Evolutionary conservation across 2,888 invertebrate species (phyloP).

Genomic region (Alviniconcha strummeri): DNA sequence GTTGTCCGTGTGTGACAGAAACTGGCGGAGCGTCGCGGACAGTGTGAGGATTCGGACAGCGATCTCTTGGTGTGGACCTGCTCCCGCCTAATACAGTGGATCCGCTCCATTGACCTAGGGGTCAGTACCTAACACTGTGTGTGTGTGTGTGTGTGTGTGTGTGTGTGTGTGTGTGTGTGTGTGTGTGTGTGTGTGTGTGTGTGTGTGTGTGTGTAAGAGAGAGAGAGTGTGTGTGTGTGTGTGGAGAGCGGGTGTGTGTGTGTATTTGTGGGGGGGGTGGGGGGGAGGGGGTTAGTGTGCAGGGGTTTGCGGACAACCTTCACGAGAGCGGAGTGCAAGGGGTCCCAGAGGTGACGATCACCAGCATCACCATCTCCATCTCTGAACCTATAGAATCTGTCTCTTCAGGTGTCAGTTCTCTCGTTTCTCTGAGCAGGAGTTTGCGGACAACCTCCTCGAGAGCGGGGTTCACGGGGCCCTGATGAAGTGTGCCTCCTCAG

Average conservation of each 20-base stretch:
- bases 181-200: background rate
- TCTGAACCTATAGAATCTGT: no score
- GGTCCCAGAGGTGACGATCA: background rate
- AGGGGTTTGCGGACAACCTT: background rate
- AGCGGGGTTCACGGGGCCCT: conserved; percentile 96
- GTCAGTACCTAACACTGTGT: conserved; percentile 50
- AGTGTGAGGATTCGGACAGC: conserved; percentile 90
- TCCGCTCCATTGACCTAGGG: conserved; percentile 91
- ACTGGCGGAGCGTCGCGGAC: conserved; percentile 88
- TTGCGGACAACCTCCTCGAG: conserved; percentile 91
- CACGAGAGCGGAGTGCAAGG: background rate
- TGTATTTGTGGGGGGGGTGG: background rate
- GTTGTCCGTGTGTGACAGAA: conserved; percentile 77
- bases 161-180: background rate
- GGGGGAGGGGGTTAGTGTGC: background rate
- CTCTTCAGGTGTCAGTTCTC: no score
- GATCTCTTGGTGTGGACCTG: conserved; percentile 98
- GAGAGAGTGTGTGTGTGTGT: background rate
- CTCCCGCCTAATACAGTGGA: conserved; percentile 94
- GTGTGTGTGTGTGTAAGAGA: no score
- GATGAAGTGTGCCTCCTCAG: no score
- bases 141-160: background rate
- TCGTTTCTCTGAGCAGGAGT: conserved; percentile 78
- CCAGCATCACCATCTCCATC: background rate
- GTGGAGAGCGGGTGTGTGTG: background rate